Evolutionary conservation across 2,797 vertebrate genomes (phyloP).

Genomic region (Macropus fuliginosus): DNA sequence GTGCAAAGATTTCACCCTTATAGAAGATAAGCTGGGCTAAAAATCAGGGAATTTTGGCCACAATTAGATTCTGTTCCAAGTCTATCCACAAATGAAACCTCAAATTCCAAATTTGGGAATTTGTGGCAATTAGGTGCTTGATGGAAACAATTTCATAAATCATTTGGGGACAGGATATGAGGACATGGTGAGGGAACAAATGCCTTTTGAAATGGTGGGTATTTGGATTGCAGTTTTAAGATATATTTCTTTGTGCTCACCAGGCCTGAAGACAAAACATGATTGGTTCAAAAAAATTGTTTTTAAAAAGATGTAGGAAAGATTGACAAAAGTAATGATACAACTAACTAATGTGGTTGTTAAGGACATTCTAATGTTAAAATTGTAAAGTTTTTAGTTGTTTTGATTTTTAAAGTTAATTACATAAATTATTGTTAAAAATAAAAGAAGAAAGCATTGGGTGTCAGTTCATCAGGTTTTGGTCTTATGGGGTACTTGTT

Average conservation of each 20-base stretch:
- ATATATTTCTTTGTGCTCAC: constrained; percentile 93
- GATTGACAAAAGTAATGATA: not conserved
- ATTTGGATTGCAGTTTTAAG: constrained; percentile 94
- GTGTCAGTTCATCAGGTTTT: not conserved
- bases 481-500: not conserved
- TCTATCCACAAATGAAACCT: constrained; percentile 83
- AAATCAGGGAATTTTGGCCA: constrained; percentile 90
- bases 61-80: constrained; percentile 79
- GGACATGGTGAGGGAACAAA: constrained; percentile 63
- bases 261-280: constrained; percentile 96
- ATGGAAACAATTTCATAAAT: constrained; percentile 81
- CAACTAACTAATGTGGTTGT: not conserved
- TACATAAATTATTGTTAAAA: not conserved
- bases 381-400: not conserved
- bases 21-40: constrained; percentile 89
- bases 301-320: constrained; percentile 76
- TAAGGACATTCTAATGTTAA: not conserved
- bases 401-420: not conserved
- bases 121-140: constrained; percentile 90
- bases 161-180: constrained; percentile 61
- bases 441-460: not conserved
- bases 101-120: constrained; percentile 85
- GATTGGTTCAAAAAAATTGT: constrained; percentile 97
- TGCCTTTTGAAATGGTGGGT: constrained; percentile 89
- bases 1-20: constrained; percentile 99